These are phyloP conservation scores for Styela clava DNA, from an alignment of 23 tunicate species.

Conservation along the genomic window DNA sequence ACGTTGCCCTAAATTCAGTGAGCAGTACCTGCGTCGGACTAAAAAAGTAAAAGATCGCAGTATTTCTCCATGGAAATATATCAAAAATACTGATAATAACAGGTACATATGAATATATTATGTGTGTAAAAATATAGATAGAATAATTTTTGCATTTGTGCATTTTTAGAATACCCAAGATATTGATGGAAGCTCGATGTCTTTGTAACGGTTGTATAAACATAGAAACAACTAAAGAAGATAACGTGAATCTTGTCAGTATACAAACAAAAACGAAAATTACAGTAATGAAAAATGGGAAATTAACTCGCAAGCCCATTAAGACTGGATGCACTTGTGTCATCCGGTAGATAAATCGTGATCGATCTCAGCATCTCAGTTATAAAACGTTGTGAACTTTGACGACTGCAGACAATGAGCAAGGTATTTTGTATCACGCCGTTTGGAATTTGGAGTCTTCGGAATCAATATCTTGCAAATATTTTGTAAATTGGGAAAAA, in stretches of 20 bases:
- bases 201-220: neutral
- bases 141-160: neutral
- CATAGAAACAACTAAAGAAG: neutral
- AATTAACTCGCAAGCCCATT: too few species aligned
- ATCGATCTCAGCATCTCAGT: too few species aligned
- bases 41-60: neutral
- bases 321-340: neutral
- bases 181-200: neutral
- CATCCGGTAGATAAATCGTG: too few species aligned
- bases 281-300: neutral
- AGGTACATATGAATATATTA: too few species aligned
- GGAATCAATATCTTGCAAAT: too few species aligned
- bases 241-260: neutral
- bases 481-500: too few species aligned
- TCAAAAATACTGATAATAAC: too few species aligned
- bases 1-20: neutral
- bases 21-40: neutral
- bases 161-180: neutral
- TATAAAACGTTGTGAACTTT: too few species aligned
- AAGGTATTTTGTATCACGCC: too few species aligned
- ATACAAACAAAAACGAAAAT: neutral
- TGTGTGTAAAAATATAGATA: too few species aligned
- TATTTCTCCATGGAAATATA: neutral
- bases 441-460: too few species aligned
- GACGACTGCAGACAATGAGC: too few species aligned